These are phyloP conservation scores for Cerastis leucographa DNA, from an alignment of 2,888 invertebrate species.

Conservation along the genomic window DNA sequence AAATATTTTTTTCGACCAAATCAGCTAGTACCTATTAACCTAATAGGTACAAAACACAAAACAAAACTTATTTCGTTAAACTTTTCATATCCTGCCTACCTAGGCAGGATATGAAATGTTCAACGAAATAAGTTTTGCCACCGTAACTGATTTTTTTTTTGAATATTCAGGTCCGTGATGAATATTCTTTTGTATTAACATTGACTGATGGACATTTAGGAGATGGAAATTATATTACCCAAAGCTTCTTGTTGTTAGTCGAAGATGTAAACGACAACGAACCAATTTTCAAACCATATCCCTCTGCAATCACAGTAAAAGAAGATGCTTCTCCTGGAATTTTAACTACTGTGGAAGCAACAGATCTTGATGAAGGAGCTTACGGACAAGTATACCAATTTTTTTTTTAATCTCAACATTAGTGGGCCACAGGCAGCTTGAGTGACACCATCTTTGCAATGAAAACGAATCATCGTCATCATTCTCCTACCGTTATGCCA, in stretches of 20 bases:
- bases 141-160: neutral
- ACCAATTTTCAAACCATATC: conserved; percentile 96
- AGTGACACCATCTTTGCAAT: neutral
- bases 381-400: conserved; percentile 94
- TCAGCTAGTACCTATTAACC: conserved; percentile 7
- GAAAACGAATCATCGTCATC: neutral
- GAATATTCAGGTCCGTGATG: conserved; percentile 94
- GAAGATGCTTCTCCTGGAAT: conserved; percentile 95
- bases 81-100: too few species aligned
- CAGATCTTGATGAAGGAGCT: conserved; percentile 97
- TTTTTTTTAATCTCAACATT: neutral
- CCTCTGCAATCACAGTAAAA: conserved; percentile 94
- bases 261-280: conserved; percentile 98
- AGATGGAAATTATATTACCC: conserved; percentile 96
- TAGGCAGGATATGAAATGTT: neutral
- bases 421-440: neutral
- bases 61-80: too few species aligned
- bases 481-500: neutral
- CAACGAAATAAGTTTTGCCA: neutral
- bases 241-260: conserved; percentile 96
- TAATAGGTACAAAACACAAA: too few species aligned
- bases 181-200: conserved; percentile 96
- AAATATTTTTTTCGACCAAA: neutral
- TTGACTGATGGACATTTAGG: conserved; percentile 96
- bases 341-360: conserved; percentile 95